Percentiles rank a stretch among this genome's conserved stretches.
These are phyloP conservation scores for Urechis unicinctus DNA, from an alignment of 2,888 invertebrate species.

Conservation along the genomic window DNA sequence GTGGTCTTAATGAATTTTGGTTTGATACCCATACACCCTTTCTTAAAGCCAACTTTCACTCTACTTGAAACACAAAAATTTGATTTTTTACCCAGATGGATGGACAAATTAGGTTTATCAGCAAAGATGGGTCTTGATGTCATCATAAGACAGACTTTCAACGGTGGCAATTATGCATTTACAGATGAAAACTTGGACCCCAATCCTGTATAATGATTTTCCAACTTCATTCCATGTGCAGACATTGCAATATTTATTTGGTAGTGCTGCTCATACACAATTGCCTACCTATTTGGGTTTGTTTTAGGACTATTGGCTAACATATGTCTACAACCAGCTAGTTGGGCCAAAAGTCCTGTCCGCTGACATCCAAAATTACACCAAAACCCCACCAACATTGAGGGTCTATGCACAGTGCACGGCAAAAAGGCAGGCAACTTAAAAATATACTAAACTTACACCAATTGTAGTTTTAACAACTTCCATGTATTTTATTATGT, in stretches of 20 bases:
- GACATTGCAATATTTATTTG: neutral
- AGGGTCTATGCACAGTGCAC: constrained; percentile 7
- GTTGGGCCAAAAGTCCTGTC: constrained; percentile 4
- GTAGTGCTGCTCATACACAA: neutral
- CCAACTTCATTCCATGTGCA: neutral
- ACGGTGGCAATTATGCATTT: constrained; percentile 5
- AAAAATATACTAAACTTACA: too few relatives aligned
- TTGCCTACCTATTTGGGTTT: neutral
- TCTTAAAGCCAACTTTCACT: too few relatives aligned
- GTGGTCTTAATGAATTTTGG: too few relatives aligned
- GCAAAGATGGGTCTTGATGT: constrained; percentile 6
- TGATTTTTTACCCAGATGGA: constrained; percentile 8
- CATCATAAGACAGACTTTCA: constrained; percentile 11
- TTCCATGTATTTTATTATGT: too few relatives aligned
- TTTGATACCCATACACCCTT: too few relatives aligned
- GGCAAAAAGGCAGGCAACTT: too few relatives aligned
- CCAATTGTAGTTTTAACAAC: too few relatives aligned
- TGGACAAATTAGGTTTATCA: constrained; percentile 9
- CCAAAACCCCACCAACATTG: neutral
- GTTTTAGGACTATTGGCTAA: constrained; percentile 8
- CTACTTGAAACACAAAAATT: too few relatives aligned
- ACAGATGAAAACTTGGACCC: constrained; percentile 1
- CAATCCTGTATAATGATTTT: constrained; percentile 3
- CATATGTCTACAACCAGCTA: constrained; percentile 2
- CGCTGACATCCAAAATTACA: neutral